Evolutionary conservation across 2,113 vertebrate genomes (phyloP).

Genomic region (Baryphthengus martii): DNA sequence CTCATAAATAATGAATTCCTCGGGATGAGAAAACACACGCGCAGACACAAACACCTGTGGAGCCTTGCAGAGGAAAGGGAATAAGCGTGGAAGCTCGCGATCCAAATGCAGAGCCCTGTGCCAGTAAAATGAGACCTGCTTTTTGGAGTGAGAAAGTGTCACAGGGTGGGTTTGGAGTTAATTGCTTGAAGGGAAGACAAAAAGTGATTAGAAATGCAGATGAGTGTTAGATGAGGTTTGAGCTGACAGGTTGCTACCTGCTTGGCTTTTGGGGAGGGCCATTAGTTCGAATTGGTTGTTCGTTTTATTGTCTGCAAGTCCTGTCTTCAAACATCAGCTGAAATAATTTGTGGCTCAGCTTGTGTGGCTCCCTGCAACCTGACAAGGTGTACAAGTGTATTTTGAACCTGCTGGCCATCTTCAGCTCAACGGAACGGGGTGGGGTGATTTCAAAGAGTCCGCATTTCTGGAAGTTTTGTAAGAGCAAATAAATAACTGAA

Average conservation of each 20-base stretch:
- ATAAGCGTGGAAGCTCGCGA: background rate
- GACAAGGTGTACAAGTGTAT: background rate
- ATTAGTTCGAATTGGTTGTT: background rate
- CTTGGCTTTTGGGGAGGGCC: background rate
- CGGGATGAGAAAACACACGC: background rate
- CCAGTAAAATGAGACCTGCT: background rate
- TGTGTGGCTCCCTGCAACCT: background rate
- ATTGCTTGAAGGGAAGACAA: background rate
- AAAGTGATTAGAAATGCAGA: background rate
- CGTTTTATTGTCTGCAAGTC: background rate
- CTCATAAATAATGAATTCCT: conserved; percentile 45
- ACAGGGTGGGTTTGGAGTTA: background rate
- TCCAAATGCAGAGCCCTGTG: background rate
- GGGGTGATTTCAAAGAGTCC: background rate
- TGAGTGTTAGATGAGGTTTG: background rate
- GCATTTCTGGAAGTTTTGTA: background rate
- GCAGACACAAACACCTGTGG: background rate
- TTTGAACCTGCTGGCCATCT: background rate
- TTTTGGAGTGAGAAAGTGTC: background rate
- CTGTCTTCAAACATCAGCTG: background rate
- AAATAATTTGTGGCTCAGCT: background rate
- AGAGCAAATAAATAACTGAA: background rate
- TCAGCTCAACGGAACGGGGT: background rate
- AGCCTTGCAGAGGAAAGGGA: background rate
- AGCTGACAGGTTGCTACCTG: background rate